phyloP scores from a whole-genome alignment of 2,113 vertebrate species.

The Grus americana region DNA sequence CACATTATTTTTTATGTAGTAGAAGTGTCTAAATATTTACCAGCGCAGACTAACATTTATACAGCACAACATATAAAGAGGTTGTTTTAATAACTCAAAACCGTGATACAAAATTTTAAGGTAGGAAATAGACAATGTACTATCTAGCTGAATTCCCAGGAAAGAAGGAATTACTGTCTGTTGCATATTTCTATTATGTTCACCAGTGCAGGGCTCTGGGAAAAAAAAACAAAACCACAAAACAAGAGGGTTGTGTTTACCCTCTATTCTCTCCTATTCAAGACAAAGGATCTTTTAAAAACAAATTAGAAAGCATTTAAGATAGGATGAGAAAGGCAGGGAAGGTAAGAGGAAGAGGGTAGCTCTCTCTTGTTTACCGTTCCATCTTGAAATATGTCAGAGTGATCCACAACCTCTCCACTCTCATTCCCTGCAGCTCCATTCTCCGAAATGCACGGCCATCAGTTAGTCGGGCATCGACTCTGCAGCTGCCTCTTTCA shows the following conservation, averaged over 20 bases:
- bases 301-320: neutral
- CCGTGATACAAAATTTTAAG: neutral
- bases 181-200: neutral
- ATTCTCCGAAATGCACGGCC: accelerated
- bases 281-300: neutral
- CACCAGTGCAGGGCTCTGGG: neutral
- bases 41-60: neutral
- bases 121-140: neutral
- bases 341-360: neutral
- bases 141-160: neutral
- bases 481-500: neutral
- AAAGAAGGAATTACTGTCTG: neutral
- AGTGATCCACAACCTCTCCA: neutral
- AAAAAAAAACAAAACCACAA: too few relatives aligned
- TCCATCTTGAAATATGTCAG: neutral
- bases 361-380: neutral
- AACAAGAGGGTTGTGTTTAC: neutral
- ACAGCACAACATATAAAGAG: neutral
- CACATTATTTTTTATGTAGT: neutral
- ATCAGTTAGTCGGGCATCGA: neutral
- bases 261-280: neutral
- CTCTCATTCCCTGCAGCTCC: neutral
- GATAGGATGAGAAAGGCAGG: neutral
- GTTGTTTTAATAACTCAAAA: neutral
- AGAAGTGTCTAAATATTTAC: neutral